Evolutionary conservation across 2,113 vertebrate genomes (phyloP), one percentile per base, ranked within the genome.

Genomic region (Motacilla alba): DNA sequence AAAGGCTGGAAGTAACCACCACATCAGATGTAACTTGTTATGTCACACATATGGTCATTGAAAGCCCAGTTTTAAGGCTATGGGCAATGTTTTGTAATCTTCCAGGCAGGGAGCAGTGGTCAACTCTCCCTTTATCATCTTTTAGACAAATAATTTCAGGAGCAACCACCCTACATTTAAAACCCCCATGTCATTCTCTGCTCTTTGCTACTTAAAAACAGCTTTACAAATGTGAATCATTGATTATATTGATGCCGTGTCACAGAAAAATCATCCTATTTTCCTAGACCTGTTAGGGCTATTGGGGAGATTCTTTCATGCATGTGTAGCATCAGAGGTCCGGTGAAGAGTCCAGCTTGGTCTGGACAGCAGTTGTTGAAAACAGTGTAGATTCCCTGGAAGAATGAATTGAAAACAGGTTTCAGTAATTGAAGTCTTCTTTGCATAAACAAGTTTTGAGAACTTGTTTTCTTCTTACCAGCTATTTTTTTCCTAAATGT

Each of bases 151-250:
- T 24, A 47, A 76, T 89, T 87, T 75, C 37, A 21, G 62, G 30
- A 89, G 33, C 47, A 83, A 30, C 15, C 4, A 37, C 15, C 10
- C 26, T 43, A 35, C 9, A 49, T 50, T 82, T 4, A 69, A 46
- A 79, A 5, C 4, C 10, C 7, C 1, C 8, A 5, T 49, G 14
- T 60, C 59, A 62, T 76, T 63, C 28, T 82, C n/a, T 27, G 9
- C 10, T 76, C 37, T 92, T 93, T 82, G 46, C 41, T 60, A 11
- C 14, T 50, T 83, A 73, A 75, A 1, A 0, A 39, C 62, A 84
- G 19, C 11, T 86, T 78, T 49, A 60, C 41, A 81, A 37, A 64
- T 56, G 28, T 0, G 0, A 52, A 22, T 11, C 4, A 41, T 47
- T 60, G 33, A 13, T 85, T 41, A 58, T 12, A 22, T 7, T 64